These are phyloP conservation scores for Onychostoma macrolepis DNA, from an alignment of 2,113 vertebrate species.

Conservation along the genomic window DNA sequence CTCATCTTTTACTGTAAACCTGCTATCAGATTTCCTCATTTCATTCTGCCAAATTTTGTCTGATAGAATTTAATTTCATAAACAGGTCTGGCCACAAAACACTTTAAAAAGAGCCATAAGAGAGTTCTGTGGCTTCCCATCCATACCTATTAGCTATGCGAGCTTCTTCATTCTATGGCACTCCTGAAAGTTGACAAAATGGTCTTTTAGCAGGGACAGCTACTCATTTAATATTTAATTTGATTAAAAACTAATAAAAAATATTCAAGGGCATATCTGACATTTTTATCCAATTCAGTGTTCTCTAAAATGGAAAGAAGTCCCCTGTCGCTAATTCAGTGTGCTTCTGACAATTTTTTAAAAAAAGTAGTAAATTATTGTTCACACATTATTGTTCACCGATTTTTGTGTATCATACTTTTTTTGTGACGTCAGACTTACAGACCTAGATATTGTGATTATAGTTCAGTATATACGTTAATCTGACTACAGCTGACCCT, in stretches of 20 bases:
- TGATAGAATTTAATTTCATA: background rate
- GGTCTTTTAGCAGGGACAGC: background rate
- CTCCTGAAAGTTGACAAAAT: background rate
- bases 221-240: background rate
- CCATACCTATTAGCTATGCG: background rate
- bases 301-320: background rate
- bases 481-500: too few species aligned
- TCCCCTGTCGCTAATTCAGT: background rate
- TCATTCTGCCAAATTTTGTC: background rate
- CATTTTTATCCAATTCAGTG: background rate
- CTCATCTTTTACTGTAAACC: background rate
- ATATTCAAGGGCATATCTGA: background rate
- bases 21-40: constrained; percentile 8
- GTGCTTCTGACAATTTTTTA: background rate
- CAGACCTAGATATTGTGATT: too few species aligned
- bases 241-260: background rate
- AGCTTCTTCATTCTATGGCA: background rate
- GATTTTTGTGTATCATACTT: too few species aligned
- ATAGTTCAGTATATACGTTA: too few species aligned
- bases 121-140: background rate
- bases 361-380: background rate
- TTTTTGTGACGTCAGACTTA: too few species aligned
- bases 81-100: background rate
- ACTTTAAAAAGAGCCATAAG: background rate
- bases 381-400: too few species aligned